Evolutionary conservation across 2,113 vertebrate species (phyloP), one percentile per base, ranked within the genome.

Genomic region (Narcine bancroftii): DNA sequence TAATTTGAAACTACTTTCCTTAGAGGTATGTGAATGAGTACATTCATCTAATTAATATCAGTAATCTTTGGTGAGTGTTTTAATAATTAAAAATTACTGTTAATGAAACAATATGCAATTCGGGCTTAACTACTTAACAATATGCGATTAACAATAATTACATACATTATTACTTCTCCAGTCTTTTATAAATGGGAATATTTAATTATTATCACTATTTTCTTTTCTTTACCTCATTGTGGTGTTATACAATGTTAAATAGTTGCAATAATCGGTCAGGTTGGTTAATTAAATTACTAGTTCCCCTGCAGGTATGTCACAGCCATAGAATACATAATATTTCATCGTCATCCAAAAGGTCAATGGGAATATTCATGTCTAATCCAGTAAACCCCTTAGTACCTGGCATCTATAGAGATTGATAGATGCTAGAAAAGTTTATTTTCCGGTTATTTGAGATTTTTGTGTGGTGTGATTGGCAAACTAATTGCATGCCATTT

Each of bases 51-150:
- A 91, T 91, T 91, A 91, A 71, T 71, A 91, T 91, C 66, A 26
- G 89, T 42, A 91, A 91, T 91, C 89, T 42, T 47, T 45, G 5
- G 26, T 15, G 9, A 33, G 89, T 33, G 89, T 29, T 21, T 66
- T 69, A 91, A 47, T 91, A 69, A 91, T 91, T 91, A 29, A 91
- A 91, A 91, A 45, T 91, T 42, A 47, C 71, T 47, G 89, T 66
- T 45, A 69, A 91, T 91, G 89, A 69, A 91, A 91, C 39, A 91
- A 91, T 91, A 69, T 91, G 10, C 39, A 47, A 65, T 69, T 69
- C 36, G 39, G 87, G 21, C 56, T 89, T 24, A 89, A 65, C 39
- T 7, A 63, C 39, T 89, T 89, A 36, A 47, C 10, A 11, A 69
- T 91, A 36, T 10, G 42, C 47, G 60, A 11, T 24, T 47, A 13